Base-by-base conservation (phyloP, 2,113 vertebrate species). In the Artemisiospiza belli region DNA sequence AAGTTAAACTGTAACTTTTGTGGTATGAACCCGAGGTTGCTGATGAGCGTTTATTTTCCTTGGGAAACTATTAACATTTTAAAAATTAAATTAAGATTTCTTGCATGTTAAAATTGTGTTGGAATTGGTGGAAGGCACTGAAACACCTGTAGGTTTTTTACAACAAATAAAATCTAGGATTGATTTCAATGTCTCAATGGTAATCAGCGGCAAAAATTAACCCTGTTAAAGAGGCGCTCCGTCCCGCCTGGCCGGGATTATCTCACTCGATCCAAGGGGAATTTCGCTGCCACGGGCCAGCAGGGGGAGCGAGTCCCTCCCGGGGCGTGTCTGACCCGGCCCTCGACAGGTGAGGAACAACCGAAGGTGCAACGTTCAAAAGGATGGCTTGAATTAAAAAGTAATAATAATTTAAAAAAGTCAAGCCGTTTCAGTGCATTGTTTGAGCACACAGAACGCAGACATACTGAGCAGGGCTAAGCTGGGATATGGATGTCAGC, bases 191-290 rank as follows among this genome's bases (percentile, higher is more conserved):
- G 52, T 39, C 27, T 52, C 75, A 12, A 6, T 35, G 5, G 16
- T 59, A 59, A 59, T 51, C 35, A 0, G 0, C 21, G 43, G 67
- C 57, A 64, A 37, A 52, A 58, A 22, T 15, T 2, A 49, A 30
- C 23, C 35, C 19, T n/a, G 24, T 5, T 18, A 1, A 58, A 2
- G 9, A 63, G 57, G 21, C 31, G 0, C 15, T 59, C 39, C 0
- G 0, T 14, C 1, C 11, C 8, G 23, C 22, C 30, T 49, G 0
- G 2, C 69, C 2, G 1, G 5, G 37, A 4, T 64, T 9, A 0
- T 5, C 28, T 35, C 17, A 0, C 12, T 51, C 12, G 4, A 6
- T 5, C 9, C 9, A 0, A 12, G 35, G 11, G 43, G 35, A 61
- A 18, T 59, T 59, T 39, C 28, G 8, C 20, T 25, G 39, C 30